Base-by-base conservation (phyloP, 2,888 invertebrate genomes). In the Papilio demoleus region DNA sequence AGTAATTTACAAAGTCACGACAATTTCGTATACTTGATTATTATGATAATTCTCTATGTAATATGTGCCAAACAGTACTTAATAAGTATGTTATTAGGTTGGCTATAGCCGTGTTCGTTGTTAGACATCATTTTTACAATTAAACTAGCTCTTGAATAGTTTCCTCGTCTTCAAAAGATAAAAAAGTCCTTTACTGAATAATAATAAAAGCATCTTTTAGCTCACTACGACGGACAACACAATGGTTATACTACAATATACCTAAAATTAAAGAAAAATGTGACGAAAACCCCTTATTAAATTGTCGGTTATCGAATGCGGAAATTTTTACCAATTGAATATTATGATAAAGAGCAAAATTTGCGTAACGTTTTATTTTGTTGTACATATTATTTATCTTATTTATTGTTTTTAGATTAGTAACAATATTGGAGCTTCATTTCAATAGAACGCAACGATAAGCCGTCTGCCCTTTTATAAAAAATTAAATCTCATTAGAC, bases 1-100 rank as follows among this genome's bases (percentile, higher is more conserved):
- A 22, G 22, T n/a, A 12, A 22, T n/a, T 53, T 53, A 53, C 53
- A n/a, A 53, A 11, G 53, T 53, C 53, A 53, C 50, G 50, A 50
- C 27, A 27, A 53, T 2, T 27, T 27, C 6, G 27, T 53, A n/a
- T 50, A 50, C 27, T 27, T 24, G 22, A 50, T 45, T 45, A 47
- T 47, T n/a, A 40, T 40, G 47, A 47, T 47, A 22, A 47, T 47
- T 22, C 22, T 22, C 19, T 47, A 47, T 47, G 47, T 47, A 47
- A 47, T 47, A 47, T 47, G 22, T 22, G 47, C 47, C 47, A 47
- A 22, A 47, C 4, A 22, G 12, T 12, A 47, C 22, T 47, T 47
- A n/a, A n/a, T 0, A 47, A 22, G 47, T 22, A 47, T 47, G 47
- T 47, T 47, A 47, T 22, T 47, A 22, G 45, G 22, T 47, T 47